Evolutionary conservation across 2,113 vertebrate genomes (phyloP).

Genomic region (Phrynosoma platyrhinos): DNA sequence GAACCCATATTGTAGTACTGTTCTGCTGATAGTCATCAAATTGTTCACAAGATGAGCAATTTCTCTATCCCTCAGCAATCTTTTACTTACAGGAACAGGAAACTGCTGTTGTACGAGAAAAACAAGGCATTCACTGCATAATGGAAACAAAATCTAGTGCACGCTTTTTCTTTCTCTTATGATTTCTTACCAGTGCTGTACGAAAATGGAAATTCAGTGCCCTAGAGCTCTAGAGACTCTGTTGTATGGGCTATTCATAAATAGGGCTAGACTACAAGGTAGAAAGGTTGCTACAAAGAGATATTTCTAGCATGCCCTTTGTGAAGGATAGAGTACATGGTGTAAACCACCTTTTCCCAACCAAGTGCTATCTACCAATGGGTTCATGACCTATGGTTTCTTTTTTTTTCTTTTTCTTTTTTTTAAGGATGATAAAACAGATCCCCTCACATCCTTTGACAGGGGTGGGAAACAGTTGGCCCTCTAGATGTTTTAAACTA

Average conservation of each 20-base stretch:
- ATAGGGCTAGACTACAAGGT: background rate
- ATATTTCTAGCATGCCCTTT: background rate
- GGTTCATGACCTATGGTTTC: background rate
- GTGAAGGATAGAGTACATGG: too few species aligned
- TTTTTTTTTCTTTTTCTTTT: too few species aligned
- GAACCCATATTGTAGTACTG: background rate
- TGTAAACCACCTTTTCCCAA: background rate
- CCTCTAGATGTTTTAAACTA: too few species aligned
- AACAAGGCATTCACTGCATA: background rate
- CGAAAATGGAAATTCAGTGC: background rate
- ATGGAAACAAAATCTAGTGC: background rate
- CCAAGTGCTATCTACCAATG: background rate
- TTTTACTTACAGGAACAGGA: background rate
- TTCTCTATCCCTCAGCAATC: background rate
- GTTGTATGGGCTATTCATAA: fast-evolving
- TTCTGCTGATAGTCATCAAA: background rate
- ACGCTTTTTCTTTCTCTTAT: slow-evolving; percentile 8
- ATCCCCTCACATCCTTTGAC: too few species aligned
- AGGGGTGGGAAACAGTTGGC: too few species aligned
- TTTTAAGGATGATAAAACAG: too few species aligned
- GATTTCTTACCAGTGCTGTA: background rate
- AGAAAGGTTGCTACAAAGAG: background rate
- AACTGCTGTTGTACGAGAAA: background rate
- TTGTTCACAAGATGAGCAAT: slow-evolving; percentile 2
- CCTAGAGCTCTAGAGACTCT: background rate